Evolutionary conservation across 2,113 vertebrate species (phyloP).

Genomic region (Tragelaphus buxtoni): DNA sequence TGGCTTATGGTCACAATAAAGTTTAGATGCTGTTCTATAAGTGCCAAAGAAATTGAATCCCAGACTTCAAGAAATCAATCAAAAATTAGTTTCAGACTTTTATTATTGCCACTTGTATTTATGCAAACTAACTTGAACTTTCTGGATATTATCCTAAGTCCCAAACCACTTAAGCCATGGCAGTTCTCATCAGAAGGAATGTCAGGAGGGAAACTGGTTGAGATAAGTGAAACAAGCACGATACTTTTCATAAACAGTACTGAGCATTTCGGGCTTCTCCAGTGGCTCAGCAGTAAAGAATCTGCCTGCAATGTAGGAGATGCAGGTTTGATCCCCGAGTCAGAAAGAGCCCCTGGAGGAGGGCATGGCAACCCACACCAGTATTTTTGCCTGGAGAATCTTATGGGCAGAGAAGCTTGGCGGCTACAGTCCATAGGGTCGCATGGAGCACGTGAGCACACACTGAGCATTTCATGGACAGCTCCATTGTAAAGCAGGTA

Average conservation of each 20-base stretch:
- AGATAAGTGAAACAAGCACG: background rate
- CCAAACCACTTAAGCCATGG: background rate
- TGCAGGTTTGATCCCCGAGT: background rate
- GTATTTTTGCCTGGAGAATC: background rate
- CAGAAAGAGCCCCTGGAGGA: background rate
- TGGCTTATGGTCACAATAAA: background rate
- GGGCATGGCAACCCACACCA: background rate
- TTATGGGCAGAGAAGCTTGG: background rate
- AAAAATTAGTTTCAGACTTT: background rate
- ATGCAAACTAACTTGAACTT: background rate
- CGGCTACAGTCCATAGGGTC: background rate
- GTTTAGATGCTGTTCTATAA: background rate
- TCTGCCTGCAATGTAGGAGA: background rate
- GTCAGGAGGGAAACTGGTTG: background rate
- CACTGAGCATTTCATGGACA: background rate
- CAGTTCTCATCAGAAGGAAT: background rate
- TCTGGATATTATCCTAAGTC: background rate
- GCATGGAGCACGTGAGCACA: fast-evolving
- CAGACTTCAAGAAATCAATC: background rate
- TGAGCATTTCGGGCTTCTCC: background rate
- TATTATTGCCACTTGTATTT: background rate
- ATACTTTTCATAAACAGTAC: background rate
- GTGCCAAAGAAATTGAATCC: background rate
- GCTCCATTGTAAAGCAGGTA: background rate
- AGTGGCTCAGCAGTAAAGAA: background rate